Percentiles rank a stretch among this genome's conserved stretches.
These are phyloP conservation scores for Eriocheir sinensis DNA, from an alignment of 1,140 invertebrate species.

Conservation along the genomic window DNA sequence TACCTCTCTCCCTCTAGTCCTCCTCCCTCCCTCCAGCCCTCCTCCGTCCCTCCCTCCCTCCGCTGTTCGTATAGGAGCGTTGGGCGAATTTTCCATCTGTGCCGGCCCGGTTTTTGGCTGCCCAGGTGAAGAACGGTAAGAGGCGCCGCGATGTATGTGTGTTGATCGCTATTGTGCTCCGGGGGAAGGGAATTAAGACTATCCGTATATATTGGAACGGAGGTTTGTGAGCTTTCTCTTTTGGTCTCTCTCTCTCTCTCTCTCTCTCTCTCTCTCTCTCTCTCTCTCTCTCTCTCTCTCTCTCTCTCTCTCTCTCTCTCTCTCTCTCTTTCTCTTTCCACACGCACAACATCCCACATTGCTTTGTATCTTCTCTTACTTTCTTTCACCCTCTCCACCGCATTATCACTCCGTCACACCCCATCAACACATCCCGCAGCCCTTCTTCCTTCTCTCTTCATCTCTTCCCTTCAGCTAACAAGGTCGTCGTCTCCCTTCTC, in stretches of 20 bases:
- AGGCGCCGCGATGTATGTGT: not conserved
- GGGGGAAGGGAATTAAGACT: constrained; percentile 1
- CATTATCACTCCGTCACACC: not conserved
- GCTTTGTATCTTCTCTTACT: not conserved
- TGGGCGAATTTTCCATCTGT: not conserved
- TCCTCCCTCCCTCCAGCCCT: not conserved
- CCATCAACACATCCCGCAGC: not conserved
- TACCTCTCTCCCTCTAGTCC: too few relatives aligned
- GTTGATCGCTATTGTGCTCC: not conserved
- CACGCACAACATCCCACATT: not conserved
- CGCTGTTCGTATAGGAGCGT: not conserved
- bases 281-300: too few relatives aligned
- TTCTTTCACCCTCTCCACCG: not conserved
- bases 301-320: not conserved
- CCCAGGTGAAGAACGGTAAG: not conserved
- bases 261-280: not conserved
- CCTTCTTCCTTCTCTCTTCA: too few relatives aligned
- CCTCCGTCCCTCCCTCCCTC: not conserved
- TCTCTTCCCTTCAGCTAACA: not conserved
- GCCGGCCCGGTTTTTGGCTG: not conserved
- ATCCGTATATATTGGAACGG: not conserved
- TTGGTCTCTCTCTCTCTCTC: not conserved
- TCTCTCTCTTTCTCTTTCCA: not conserved
- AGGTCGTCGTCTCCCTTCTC: too few relatives aligned
- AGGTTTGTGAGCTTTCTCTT: not conserved